Conservation (phyloP, 2,888 invertebrate genomes). For the Liopterus haemorrhoidalis region DNA sequence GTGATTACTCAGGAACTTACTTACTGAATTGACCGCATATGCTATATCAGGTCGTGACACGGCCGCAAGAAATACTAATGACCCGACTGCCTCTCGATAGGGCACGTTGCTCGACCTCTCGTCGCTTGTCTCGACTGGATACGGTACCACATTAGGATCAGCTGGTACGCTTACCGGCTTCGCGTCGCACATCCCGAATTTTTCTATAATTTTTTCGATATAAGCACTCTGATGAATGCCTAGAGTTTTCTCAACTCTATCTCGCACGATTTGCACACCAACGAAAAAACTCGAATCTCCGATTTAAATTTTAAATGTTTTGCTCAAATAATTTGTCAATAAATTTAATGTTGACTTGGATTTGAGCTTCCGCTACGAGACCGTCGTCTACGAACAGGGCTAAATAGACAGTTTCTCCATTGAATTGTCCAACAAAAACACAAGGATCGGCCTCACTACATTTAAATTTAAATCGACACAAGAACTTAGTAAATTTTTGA, state of each 20-base stretch:
- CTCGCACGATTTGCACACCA: constrained; percentile 23
- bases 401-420: too few species aligned
- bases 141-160: constrained; percentile 12
- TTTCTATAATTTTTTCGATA: constrained; percentile 6
- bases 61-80: constrained; percentile 9
- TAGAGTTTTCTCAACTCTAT: neutral
- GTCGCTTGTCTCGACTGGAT: neutral
- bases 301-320: constrained; percentile 18
- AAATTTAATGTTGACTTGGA: too few species aligned
- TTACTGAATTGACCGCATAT: constrained; percentile 13
- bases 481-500: too few species aligned
- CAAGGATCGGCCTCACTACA: too few species aligned
- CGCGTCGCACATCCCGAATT: constrained; percentile 13
- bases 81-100: constrained; percentile 11
- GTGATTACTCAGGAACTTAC: constrained; percentile 10
- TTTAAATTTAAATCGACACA: too few species aligned
- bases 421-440: too few species aligned
- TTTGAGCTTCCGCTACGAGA: too few species aligned
- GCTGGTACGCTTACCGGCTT: constrained; percentile 14
- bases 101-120: neutral
- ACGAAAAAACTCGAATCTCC: constrained; percentile 20
- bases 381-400: too few species aligned
- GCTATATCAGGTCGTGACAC: constrained; percentile 16
- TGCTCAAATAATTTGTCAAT: too few species aligned
- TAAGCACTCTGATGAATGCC: constrained; percentile 1